Evolutionary conservation across 2,113 vertebrate species (phyloP).

Genomic region (Empidonax traillii): DNA sequence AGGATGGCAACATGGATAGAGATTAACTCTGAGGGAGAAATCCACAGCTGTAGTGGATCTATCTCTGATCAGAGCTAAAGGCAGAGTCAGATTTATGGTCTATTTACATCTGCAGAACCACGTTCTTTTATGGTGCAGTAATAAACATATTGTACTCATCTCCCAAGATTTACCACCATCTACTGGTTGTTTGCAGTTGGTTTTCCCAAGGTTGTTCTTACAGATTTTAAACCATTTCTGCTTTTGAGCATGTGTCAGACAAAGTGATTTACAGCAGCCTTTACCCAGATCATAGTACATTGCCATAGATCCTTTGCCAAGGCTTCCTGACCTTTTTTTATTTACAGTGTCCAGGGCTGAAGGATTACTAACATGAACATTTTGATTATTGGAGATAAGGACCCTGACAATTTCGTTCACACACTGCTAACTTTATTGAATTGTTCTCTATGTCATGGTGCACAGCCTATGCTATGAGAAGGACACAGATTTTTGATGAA

Average conservation of each 20-base stretch:
- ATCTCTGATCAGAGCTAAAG: not conserved
- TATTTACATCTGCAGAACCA: not conserved
- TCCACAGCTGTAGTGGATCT: not conserved
- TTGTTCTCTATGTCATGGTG: not conserved
- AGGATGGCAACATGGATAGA: not conserved
- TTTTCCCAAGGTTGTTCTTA: not conserved
- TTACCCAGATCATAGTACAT: not conserved
- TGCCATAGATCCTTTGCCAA: not conserved
- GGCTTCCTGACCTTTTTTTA: conserved; percentile 16
- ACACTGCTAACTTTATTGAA: conserved; percentile 24
- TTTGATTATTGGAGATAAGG: conserved; percentile 36
- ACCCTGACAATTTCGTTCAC: not conserved
- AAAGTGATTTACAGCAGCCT: conserved; percentile 26
- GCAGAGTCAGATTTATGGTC: not conserved
- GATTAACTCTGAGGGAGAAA: not conserved
- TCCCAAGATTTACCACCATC: not conserved
- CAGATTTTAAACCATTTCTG: not conserved
- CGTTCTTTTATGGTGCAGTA: not conserved
- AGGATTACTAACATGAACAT: not conserved
- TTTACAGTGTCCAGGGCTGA: not conserved
- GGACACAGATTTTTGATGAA: not conserved
- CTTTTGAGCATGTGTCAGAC: not conserved
- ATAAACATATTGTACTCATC: not conserved
- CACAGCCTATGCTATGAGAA: not conserved
- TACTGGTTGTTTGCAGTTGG: not conserved